phyloP scores from a whole-genome alignment of 2,888 invertebrate genomes.

The Tyria jacobaeae region DNA sequence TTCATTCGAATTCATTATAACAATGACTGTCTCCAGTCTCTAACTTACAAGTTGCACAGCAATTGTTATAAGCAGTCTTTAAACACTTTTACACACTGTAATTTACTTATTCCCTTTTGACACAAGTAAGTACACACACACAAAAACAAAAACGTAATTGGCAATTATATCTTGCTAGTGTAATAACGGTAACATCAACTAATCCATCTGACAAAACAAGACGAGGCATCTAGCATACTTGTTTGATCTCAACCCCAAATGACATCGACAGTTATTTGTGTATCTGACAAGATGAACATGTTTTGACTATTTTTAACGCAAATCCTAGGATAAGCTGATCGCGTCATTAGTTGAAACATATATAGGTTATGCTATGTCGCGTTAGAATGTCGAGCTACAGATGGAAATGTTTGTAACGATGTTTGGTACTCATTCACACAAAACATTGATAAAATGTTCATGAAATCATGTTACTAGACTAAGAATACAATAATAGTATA shows the following conservation, averaged over 20 bases:
- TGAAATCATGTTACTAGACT: no score
- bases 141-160: constrained; percentile 12
- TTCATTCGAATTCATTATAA: no score
- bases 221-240: not conserved
- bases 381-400: no score
- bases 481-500: no score
- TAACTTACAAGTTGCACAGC: no score
- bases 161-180: constrained; percentile 8
- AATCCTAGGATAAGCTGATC: constrained; percentile 41
- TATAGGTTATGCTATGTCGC: constrained; percentile 30
- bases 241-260: constrained; percentile 31
- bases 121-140: not conserved
- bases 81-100: no score
- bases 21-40: no score
- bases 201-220: constrained; percentile 9
- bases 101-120: no score
- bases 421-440: no score
- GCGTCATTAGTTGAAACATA: constrained; percentile 20
- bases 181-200: not conserved
- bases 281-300: constrained; percentile 39
- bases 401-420: no score
- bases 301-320: constrained; percentile 40
- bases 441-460: no score
- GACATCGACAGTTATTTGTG: constrained; percentile 30
- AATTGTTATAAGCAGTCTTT: no score